Evolutionary conservation across 2,888 invertebrate species (phyloP).

Genomic region (Plusia festucae): DNA sequence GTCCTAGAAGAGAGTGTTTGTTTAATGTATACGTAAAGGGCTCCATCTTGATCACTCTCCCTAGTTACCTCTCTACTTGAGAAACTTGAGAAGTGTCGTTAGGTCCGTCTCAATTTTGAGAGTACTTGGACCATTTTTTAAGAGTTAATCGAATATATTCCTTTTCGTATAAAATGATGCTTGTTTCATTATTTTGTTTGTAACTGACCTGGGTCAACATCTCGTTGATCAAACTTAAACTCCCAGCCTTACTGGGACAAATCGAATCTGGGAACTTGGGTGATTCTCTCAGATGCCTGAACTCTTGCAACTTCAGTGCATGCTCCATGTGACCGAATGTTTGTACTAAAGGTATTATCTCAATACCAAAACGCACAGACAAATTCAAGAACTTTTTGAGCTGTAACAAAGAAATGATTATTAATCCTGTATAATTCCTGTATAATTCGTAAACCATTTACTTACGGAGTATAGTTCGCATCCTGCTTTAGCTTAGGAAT

Average conservation of each 20-base stretch:
- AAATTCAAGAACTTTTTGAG: slow-evolving; percentile 66
- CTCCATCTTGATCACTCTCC: too few relatives aligned
- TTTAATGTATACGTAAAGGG: too few relatives aligned
- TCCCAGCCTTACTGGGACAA: slow-evolving; percentile 91
- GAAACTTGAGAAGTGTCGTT: too few relatives aligned
- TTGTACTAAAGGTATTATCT: slow-evolving; percentile 94
- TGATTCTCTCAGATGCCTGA: slow-evolving; percentile 91
- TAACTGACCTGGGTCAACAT: slow-evolving; percentile 92
- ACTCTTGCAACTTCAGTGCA: slow-evolving; percentile 92
- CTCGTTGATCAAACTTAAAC: slow-evolving; percentile 88
- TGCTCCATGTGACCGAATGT: slow-evolving; percentile 96
- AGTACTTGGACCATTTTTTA: too few relatives aligned
- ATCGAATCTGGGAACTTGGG: slow-evolving; percentile 90
- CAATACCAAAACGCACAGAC: slow-evolving; percentile 89
- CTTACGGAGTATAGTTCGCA: too few relatives aligned
- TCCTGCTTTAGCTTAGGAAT: too few relatives aligned
- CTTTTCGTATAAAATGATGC: too few relatives aligned
- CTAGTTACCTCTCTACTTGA: too few relatives aligned
- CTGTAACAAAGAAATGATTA: slow-evolving; percentile 62
- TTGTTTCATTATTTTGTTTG: not conserved
- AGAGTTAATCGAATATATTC: too few relatives aligned
- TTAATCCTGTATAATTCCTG: too few relatives aligned
- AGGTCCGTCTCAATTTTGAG: too few relatives aligned
- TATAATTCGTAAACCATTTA: not conserved
- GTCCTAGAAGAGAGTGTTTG: too few relatives aligned